Evolutionary conservation across 2,888 invertebrate species (phyloP), one percentile per base, ranked within the genome.

Genomic region (Biston betularia): DNA sequence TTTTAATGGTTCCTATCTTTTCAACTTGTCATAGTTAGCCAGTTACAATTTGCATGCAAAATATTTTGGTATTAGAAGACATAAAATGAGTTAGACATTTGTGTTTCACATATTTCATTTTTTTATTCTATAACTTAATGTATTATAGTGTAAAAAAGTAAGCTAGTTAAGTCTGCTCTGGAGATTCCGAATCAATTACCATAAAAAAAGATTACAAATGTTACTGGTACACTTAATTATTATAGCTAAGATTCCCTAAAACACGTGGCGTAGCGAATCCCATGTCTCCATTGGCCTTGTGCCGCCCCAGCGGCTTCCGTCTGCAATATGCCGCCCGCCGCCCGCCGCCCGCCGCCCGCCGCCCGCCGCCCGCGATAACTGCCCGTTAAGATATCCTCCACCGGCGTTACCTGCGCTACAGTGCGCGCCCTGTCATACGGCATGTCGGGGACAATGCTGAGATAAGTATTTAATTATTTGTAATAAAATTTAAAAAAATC

Each of bases 341-440:
- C 38, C 40, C 56, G 44, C 57, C 35, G 52, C 33, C 63, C 53
- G 48, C 9, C 34, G 34, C 35, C 44, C 12, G 57, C 49, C 40
- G 24, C 53, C 53, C 44, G 35, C 57, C 52, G 15, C 38, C 40
- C 56, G 44, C 58, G 12, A 15, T 57, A 55, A 35, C 57, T 45
- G 52, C 33, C 63, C 53, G 48, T 54, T 48, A 59, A 55, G 48
- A 59, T 59, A 54, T 48, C 58, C 53, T 33, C 12, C 34, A 15
- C 42, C 40, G 38, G 10, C 54, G 35, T 34, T 48, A 48, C 33
- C 33, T 48, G 15, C 15, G 46, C 14, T 14, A 46, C 46, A 46
- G 46, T 46, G 9, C 46, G 8, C 14, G 46, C 4, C 46, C n/a
- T 48, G 1, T 48, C 24, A 48, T 33, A 4, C 24, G 14, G 14